phyloP scores from a whole-genome alignment of 2,797 vertebrate species.

The Silurus lanzhouensis region DNA sequence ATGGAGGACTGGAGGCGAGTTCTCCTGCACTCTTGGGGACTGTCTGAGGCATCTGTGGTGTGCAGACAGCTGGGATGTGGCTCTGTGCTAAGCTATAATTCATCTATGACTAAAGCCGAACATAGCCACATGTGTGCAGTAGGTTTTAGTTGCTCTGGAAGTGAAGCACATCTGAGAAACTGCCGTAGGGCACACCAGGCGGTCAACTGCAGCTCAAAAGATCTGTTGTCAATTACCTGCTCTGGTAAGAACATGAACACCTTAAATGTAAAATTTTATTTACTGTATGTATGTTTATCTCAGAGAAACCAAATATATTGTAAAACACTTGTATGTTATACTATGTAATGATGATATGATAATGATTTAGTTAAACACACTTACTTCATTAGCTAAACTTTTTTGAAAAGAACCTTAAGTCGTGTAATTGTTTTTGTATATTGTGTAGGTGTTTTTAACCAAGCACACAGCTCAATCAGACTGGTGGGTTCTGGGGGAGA shows the following conservation, averaged over 20 bases:
- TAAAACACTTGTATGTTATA: not conserved
- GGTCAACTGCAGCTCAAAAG: conserved; percentile 36
- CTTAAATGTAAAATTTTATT: not conserved
- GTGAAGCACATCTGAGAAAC: conserved; percentile 51
- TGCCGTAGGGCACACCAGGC: conserved; percentile 45
- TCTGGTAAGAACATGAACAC: conserved; percentile 15
- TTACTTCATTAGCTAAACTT: not conserved
- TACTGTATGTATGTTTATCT: not conserved
- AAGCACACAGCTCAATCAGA: conserved; percentile 13
- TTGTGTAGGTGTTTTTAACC: conserved; percentile 13
- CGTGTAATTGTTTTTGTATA: not conserved
- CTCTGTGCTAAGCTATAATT: conserved; percentile 27
- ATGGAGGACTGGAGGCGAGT: conserved; percentile 63
- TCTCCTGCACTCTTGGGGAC: conserved; percentile 60
- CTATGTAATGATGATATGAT: not conserved
- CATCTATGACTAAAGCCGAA: conserved; percentile 24
- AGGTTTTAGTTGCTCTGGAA: conserved; percentile 54
- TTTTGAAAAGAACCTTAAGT: not conserved
- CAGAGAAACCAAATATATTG: not conserved
- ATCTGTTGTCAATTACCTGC: conserved; percentile 40
- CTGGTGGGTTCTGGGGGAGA: conserved; percentile 40
- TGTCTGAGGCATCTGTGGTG: conserved; percentile 62
- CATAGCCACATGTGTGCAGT: conserved; percentile 48
- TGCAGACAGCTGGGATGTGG: conserved; percentile 69
- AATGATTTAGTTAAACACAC: not conserved